These are phyloP conservation scores for Drosophila lutescens DNA, from an alignment of 2,888 invertebrate species.

Conservation along the genomic window DNA sequence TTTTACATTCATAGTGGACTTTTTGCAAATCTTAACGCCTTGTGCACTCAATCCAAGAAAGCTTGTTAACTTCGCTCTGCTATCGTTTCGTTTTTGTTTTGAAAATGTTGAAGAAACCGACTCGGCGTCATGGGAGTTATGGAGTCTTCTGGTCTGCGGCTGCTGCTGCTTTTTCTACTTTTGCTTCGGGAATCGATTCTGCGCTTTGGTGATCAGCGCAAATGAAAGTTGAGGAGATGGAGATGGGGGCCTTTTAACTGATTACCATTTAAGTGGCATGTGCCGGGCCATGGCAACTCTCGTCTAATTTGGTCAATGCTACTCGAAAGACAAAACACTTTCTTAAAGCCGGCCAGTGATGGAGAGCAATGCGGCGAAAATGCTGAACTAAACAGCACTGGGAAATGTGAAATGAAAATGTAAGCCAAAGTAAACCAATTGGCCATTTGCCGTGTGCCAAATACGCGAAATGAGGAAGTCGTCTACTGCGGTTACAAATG, in stretches of 20 bases:
- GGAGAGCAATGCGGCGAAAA: conserved; percentile 26
- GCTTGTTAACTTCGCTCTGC: conserved; percentile 23
- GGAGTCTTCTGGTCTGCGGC: conserved; percentile 5
- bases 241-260: conserved; percentile 26
- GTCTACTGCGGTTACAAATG: conserved; percentile 56
- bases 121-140: conserved; percentile 26
- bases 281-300: conserved; percentile 50
- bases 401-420: conserved; percentile 22
- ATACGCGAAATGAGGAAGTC: conserved; percentile 60
- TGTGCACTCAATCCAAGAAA: conserved; percentile 36
- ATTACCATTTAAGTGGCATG: conserved; percentile 53
- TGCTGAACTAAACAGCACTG: conserved; percentile 24
- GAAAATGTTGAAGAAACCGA: conserved; percentile 45
- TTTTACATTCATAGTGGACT: conserved; percentile 7
- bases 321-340: conserved; percentile 57
- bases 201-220: conserved; percentile 55
- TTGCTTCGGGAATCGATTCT: conserved; percentile 57
- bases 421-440: conserved; percentile 58
- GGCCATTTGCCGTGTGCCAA: conserved; percentile 44
- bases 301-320: conserved; percentile 71
- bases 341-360: conserved; percentile 30
- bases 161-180: conserved; percentile 10
- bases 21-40: conserved; percentile 34
- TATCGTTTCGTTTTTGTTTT: conserved; percentile 7
- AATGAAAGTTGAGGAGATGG: conserved; percentile 66